Evolutionary conservation across 1,140 invertebrate species (phyloP).

Genomic region (Cydia pomonella): DNA sequence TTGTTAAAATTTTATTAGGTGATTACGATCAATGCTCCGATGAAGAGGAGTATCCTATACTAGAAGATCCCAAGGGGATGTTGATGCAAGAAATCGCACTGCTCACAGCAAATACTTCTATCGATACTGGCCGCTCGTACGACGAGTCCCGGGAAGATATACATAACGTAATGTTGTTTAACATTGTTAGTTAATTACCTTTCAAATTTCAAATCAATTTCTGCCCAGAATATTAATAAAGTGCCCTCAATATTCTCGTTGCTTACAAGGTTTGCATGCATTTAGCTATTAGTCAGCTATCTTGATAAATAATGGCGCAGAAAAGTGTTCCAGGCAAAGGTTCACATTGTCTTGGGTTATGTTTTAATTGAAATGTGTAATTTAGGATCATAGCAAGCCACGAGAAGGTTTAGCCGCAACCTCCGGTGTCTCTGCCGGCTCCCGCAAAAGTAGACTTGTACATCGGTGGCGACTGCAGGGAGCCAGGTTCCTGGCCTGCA

Average conservation of each 20-base stretch:
- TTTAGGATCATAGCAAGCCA: slow-evolving; percentile 37
- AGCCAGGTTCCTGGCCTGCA: slow-evolving; percentile 55
- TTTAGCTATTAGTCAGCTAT: too few relatives aligned
- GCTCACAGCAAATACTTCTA: slow-evolving; percentile 43
- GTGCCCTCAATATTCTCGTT: too few relatives aligned
- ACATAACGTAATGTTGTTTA: neutral
- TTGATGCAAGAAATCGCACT: slow-evolving; percentile 66
- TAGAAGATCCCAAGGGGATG: slow-evolving; percentile 58
- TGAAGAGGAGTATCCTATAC: slow-evolving; percentile 53
- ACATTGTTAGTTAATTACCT: too few relatives aligned
- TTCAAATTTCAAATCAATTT: too few relatives aligned
- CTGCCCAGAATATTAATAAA: too few relatives aligned
- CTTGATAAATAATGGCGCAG: too few relatives aligned
- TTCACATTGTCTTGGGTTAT: neutral
- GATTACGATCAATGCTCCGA: slow-evolving; percentile 69
- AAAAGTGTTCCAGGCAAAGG: too few relatives aligned
- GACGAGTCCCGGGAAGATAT: slow-evolving; percentile 32
- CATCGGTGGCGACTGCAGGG: slow-evolving; percentile 63
- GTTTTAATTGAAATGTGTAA: neutral
- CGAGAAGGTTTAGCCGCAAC: slow-evolving; percentile 46
- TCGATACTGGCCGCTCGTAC: slow-evolving; percentile 39
- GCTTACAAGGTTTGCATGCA: too few relatives aligned
- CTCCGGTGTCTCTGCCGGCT: slow-evolving; percentile 48
- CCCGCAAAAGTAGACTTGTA: slow-evolving; percentile 57
- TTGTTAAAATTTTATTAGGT: slow-evolving; percentile 45